Evolutionary conservation across 2,797 vertebrate species (phyloP).

Genomic region (Chiroxiphia lanceolata): DNA sequence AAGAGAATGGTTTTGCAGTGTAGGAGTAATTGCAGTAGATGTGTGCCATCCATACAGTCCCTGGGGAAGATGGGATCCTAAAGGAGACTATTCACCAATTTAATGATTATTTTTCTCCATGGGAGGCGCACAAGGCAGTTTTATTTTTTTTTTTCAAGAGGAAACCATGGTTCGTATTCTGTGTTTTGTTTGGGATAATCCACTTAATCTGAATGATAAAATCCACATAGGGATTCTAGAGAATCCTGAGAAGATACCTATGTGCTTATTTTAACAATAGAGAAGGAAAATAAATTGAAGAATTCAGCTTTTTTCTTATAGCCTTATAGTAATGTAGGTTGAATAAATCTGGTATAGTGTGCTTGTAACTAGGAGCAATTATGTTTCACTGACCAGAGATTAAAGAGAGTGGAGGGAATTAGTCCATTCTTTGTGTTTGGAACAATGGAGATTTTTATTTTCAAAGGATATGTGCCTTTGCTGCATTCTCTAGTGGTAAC

Average conservation of each 20-base stretch:
- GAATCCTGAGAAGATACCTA: background rate
- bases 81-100: background rate
- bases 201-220: background rate
- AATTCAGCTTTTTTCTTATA: background rate
- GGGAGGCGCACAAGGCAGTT: background rate
- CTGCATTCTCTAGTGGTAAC: background rate
- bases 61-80: background rate
- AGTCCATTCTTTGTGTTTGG: background rate
- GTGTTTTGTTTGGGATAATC: background rate
- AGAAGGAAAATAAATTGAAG: background rate
- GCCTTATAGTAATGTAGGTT: background rate
- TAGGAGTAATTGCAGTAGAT: background rate
- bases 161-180: background rate
- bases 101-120: background rate
- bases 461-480: background rate
- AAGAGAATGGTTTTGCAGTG: background rate
- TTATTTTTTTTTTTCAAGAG: background rate
- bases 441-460: conserved; percentile 6
- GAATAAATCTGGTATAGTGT: background rate
- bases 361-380: background rate
- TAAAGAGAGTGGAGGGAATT: background rate
- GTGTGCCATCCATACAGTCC: accelerated
- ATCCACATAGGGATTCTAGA: background rate
- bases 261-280: background rate
- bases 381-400: background rate